Conservation (phyloP, 2,113 vertebrate species). For the Thunnus thynnus region DNA sequence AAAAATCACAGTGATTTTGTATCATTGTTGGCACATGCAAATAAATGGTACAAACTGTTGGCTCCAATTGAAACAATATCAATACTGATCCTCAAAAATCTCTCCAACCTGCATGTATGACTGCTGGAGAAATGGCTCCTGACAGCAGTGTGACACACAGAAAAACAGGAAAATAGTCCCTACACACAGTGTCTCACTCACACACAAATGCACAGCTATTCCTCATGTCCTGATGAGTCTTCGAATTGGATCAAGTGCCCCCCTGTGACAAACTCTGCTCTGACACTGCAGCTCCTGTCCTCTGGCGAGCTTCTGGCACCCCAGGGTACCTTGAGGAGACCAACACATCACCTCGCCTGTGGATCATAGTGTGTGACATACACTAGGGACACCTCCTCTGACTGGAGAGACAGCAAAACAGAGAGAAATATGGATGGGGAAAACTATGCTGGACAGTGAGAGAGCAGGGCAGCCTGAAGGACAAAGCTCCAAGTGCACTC, state of each 20-base stretch:
- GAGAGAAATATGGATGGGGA: conserved; percentile 3
- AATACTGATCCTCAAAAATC: background rate
- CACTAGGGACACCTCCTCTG: conserved; percentile 34
- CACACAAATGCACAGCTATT: background rate
- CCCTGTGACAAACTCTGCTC: conserved; percentile 35
- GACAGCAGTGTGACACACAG: conserved; percentile 11
- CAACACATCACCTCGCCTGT: conserved; percentile 26
- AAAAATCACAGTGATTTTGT: background rate
- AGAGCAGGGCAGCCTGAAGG: conserved; percentile 14
- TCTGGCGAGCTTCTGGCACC: conserved; percentile 30
- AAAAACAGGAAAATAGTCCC: background rate
- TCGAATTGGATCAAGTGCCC: conserved; percentile 61
- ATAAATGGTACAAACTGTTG: background rate
- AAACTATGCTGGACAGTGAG: background rate
- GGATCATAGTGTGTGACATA: conserved; percentile 47
- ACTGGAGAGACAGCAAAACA: background rate
- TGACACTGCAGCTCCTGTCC: conserved; percentile 41
- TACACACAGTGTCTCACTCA: background rate
- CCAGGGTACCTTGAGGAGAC: conserved; percentile 34
- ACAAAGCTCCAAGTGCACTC: background rate
- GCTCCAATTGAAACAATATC: background rate
- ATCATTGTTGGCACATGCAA: background rate
- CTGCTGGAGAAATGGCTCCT: conserved; percentile 16
- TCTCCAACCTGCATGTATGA: background rate
- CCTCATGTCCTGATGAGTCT: conserved; percentile 30